Evolutionary conservation across 2,113 vertebrate genomes (phyloP).

Genomic region (Poeciliopsis turrubarensis): DNA sequence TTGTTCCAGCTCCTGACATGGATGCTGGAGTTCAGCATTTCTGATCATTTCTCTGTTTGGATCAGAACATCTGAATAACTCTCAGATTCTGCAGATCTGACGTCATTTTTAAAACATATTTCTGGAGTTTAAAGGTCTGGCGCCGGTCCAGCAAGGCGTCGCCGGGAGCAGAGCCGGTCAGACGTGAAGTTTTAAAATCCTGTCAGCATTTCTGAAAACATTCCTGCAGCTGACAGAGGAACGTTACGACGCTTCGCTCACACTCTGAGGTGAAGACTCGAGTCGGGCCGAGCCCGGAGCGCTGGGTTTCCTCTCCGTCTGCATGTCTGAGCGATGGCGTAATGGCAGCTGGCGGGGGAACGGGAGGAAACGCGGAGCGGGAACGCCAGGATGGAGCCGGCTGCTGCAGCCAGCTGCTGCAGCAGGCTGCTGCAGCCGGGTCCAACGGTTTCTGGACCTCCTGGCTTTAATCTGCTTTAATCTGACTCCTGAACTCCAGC

Average conservation of each 20-base stretch:
- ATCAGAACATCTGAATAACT: background rate
- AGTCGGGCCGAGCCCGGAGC: background rate
- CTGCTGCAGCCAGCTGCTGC: too few species aligned
- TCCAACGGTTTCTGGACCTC: background rate
- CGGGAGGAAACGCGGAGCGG: too few species aligned
- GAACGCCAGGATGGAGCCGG: too few species aligned
- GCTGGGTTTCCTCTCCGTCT: conserved; percentile 16
- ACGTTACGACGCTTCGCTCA: background rate
- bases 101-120: too few species aligned
- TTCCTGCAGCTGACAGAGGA: background rate
- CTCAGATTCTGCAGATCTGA: background rate
- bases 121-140: too few species aligned
- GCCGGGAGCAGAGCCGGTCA: background rate
- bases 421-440: too few species aligned
- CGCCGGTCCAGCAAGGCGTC: background rate
- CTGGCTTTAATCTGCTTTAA: background rate
- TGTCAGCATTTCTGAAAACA: background rate
- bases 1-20: background rate
- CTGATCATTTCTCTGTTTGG: background rate
- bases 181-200: background rate
- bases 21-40: background rate
- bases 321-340: conserved; percentile 59
- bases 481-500: too few species aligned
- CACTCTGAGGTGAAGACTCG: background rate
- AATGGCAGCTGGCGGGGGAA: conserved; percentile 57